Percentiles rank a stretch among this genome's conserved stretches.
phyloP scores from a whole-genome alignment of 2,113 vertebrate genomes.

The Dromaius novaehollandiae region DNA sequence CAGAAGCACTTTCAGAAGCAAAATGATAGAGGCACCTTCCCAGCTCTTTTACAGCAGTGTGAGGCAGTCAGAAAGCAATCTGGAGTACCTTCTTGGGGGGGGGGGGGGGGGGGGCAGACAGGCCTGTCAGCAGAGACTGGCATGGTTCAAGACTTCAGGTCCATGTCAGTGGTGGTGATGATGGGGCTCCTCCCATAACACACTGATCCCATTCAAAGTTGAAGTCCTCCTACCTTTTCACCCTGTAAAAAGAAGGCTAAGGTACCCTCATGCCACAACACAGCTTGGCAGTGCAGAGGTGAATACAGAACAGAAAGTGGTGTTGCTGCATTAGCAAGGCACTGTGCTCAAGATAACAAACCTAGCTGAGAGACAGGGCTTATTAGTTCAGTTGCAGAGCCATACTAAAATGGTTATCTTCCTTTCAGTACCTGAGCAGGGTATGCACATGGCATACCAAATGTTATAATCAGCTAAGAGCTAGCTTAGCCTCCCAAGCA shows the following conservation, averaged over 20 bases:
- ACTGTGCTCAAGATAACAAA: not conserved
- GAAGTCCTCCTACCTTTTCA: not conserved
- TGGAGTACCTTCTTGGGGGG: rapidly evolving
- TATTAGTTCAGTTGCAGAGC: not conserved
- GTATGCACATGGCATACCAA: not conserved
- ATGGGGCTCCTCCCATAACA: too few species aligned
- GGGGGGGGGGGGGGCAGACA: rapidly evolving
- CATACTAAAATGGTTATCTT: not conserved
- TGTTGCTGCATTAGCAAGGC: not conserved
- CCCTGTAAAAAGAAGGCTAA: not conserved
- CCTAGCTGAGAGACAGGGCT: not conserved
- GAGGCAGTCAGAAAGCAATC: not conserved
- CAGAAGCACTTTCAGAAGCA: not conserved
- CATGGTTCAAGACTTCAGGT: too few species aligned
- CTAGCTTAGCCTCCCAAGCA: not conserved
- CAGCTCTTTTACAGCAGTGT: not conserved
- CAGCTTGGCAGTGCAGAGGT: not conserved
- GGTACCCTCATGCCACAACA: not conserved
- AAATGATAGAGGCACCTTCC: not conserved
- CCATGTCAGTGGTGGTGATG: not conserved
- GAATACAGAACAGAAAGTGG: not conserved
- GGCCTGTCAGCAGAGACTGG: not conserved
- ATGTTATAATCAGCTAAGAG: not conserved
- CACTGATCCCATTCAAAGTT: not conserved
- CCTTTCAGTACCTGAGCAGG: not conserved